Conservation (phyloP, 1,140 invertebrate genomes). For the Leptinotarsa lineolata region DNA sequence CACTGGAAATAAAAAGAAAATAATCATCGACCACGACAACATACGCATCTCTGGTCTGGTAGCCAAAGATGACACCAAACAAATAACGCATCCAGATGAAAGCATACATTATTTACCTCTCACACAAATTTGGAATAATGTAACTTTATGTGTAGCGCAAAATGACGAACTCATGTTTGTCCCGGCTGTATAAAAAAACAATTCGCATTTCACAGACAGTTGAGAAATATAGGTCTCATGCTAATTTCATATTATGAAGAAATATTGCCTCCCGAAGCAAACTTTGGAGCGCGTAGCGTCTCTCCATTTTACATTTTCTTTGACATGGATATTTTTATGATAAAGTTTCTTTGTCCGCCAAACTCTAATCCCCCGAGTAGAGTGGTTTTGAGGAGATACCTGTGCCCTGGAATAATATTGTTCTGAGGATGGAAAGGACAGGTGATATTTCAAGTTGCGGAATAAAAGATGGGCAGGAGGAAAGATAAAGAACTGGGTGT, state of each 20-base stretch:
- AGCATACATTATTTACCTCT: slow-evolving; percentile 1
- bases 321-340: slow-evolving; percentile 8
- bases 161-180: neutral
- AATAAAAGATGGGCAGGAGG: too few species aligned
- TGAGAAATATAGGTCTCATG: slow-evolving; percentile 8
- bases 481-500: too few species aligned
- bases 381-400: neutral
- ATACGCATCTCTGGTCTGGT: too few species aligned
- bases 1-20: too few species aligned
- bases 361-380: neutral
- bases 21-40: too few species aligned
- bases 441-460: neutral
- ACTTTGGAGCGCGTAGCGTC: neutral
- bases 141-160: neutral
- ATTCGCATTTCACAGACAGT: slow-evolving; percentile 8
- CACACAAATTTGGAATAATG: neutral
- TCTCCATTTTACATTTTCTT: slow-evolving; percentile 6
- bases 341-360: slow-evolving; percentile 8
- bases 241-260: slow-evolving; percentile 6
- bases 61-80: too few species aligned
- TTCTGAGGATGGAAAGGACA: neutral
- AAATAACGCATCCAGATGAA: neutral
- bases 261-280: neutral
- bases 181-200: neutral
- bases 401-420: neutral